Conservation (phyloP, 2,113 vertebrate species). For the Sinocyclocheilus grahami region DNA sequence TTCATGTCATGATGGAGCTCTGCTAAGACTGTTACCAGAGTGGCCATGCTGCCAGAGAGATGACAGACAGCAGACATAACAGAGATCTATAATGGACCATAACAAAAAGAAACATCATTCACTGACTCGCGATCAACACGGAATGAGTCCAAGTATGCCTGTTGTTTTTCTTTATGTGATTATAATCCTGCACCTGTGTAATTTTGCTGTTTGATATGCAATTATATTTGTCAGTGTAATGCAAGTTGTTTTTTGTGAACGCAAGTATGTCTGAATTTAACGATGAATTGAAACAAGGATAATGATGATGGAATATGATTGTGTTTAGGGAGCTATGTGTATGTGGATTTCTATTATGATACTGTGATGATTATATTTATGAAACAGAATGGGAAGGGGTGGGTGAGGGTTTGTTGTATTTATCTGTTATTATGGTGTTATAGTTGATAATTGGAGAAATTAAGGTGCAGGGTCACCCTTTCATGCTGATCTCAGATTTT, state of each 20-base stretch:
- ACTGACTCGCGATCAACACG: neutral
- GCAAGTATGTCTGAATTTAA: conserved; percentile 40
- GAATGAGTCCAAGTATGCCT: conserved; percentile 40
- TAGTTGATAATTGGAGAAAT: neutral
- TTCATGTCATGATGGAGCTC: neutral
- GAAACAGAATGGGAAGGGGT: conserved; percentile 8
- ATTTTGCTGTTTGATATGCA: conserved; percentile 62
- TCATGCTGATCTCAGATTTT: conserved; percentile 7
- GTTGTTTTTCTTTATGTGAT: conserved; percentile 37
- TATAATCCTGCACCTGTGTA: conserved; percentile 53
- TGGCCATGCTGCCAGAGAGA: neutral
- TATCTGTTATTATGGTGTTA: conserved; percentile 29
- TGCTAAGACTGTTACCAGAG: no score
- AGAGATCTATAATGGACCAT: neutral
- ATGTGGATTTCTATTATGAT: conserved; percentile 24
- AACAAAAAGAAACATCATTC: neutral
- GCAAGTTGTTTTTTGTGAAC: conserved; percentile 46
- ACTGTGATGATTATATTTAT: conserved; percentile 48
- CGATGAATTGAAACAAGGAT: conserved; percentile 27
- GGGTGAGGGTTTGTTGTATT: conserved; percentile 43
- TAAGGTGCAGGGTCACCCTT: neutral
- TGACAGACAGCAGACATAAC: neutral
- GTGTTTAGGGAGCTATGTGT: conserved; percentile 27
- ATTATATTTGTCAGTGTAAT: conserved; percentile 59
- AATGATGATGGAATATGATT: conserved; percentile 27